Evolutionary conservation across 2,888 invertebrate species (phyloP).

Genomic region (Ectropis crepuscularia): DNA sequence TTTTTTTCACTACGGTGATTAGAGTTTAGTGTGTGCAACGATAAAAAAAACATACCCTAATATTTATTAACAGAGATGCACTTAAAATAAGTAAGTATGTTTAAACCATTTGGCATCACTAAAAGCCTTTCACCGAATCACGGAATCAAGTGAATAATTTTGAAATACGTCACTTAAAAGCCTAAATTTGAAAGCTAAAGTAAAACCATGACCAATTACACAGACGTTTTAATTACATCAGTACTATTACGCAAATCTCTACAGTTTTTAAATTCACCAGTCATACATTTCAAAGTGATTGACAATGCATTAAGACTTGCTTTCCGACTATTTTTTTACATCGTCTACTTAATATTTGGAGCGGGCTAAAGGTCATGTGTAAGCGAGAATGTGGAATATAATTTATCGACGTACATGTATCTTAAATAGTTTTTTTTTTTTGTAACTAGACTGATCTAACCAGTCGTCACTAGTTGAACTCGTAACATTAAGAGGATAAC

Average conservation of each 20-base stretch:
- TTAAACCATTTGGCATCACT: background rate
- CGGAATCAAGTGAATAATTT: conserved; percentile 20
- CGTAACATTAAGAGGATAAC: conserved; percentile 1
- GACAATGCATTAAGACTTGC: conserved; percentile 64
- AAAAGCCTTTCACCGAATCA: background rate
- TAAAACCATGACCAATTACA: conserved; percentile 32
- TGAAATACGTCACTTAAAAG: conserved; percentile 13
- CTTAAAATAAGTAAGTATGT: too few relatives aligned
- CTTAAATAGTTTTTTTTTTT: conserved; percentile 14
- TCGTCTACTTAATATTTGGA: conserved; percentile 39
- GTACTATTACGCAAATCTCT: conserved; percentile 42
- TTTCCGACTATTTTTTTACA: conserved; percentile 47
- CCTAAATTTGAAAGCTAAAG: conserved; percentile 29
- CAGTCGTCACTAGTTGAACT: background rate
- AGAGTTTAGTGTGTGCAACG: too few relatives aligned
- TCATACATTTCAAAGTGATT: conserved; percentile 59
- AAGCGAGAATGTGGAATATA: conserved; percentile 27
- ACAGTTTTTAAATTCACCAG: conserved; percentile 45
- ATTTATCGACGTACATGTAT: conserved; percentile 17
- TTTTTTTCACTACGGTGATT: too few relatives aligned
- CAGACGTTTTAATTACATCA: conserved; percentile 19
- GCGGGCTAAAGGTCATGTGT: conserved; percentile 38
- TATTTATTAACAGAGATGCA: too few relatives aligned
- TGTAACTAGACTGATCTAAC: conserved; percentile 3
- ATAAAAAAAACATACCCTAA: too few relatives aligned